Evolutionary conservation across 53 echinoderm and acorn worm species (phyloP), one percentile per base, ranked within the genome.

Genomic region (Glandiceps talaboti): DNA sequence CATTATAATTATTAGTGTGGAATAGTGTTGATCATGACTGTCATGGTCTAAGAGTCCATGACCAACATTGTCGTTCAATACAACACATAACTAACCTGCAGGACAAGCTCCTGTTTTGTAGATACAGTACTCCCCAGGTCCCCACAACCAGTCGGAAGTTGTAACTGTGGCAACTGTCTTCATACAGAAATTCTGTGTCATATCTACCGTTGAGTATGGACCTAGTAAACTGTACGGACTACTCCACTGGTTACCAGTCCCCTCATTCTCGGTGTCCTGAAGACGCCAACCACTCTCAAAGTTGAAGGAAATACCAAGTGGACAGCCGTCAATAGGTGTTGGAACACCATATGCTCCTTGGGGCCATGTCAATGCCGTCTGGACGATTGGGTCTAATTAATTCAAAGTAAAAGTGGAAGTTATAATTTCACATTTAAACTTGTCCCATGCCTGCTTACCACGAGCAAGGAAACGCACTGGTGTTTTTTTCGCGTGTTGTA

Each of bases 171-270:
- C 77, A 10, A 84, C 82, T 27, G 80, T 84, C 80, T 94, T 94
- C n/a, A 76, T 86, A 33, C 94, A 94, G 85, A 90, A 94, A 84
- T 86, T 94, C 80, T 88, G 86, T 32, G 90, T 84, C 75, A 88
- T 81, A 78, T 75, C 86, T 77, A 80, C 76, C 27, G 72, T 76
- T 25, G 33, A 29, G 83, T 88, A 86, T 27, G 90, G 90, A 0
- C 94, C 94, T n/a, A 76, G 74, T 0, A 94, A 76, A 64, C 91
- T 90, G 30, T 86, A 87, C 14, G 94, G 94, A 33, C 84, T 77
- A 14, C 90, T 88, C 94, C 90, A 94, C 28, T 91, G 83, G 73
- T 94, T 94, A 77, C 78, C 77, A 0, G 86, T 76, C 14, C 88
- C 73, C 26, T 79, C 75, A 26, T 91, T 88, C 78, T 94, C 90